Evolutionary conservation across 2,888 invertebrate genomes (phyloP), one percentile per base, ranked within the genome.

Genomic region (Hypomecis atomaria): DNA sequence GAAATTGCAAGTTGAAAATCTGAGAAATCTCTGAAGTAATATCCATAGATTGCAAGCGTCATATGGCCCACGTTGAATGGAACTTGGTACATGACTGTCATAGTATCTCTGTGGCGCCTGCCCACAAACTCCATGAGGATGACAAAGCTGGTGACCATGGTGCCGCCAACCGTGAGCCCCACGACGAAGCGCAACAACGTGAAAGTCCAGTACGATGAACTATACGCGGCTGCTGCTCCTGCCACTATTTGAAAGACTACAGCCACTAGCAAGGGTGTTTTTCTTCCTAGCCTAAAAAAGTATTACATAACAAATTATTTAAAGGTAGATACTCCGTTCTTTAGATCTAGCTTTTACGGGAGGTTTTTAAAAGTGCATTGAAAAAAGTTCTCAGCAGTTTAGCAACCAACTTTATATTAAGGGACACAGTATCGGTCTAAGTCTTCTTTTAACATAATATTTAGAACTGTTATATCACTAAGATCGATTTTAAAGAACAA

Each of bases 91-190:
- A 95, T 76, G 10, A 95, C 95, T 5, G 95, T 94, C 45, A 94
- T 89, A 0, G 89, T 66, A 59, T 94, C 94, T 65, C 94, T 87
- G 74, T 93, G 93, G 71, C 93, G 85, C 0, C 90, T 88, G 1
- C 95, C 95, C 37, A 95, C 93, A 53, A 95, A 92, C 79, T 96
- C 96, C 95, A 96, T 95, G 4, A 95, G 85, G 9, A 96, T 91
- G 5, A 93, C 93, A 58, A 93, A 93, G n/a, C 90, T 87, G 9
- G 79, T 85, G 42, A 96, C 95, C 96, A 97, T 97, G 0, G 96
- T 96, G 11, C 97, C 97, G 50, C 97, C 97, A 0, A 96, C 96
- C 0, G 96, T 96, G 71, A 95, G 86, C 3, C 96, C 97, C 7
- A 95, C 93, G 8, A 96, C 77, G 77, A 97, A 95, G 67, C 97